Percentiles rank a stretch among this genome's conserved stretches.
phyloP scores from a whole-genome alignment of 2,888 invertebrate genomes.

The Diabrotica balteata region DNA sequence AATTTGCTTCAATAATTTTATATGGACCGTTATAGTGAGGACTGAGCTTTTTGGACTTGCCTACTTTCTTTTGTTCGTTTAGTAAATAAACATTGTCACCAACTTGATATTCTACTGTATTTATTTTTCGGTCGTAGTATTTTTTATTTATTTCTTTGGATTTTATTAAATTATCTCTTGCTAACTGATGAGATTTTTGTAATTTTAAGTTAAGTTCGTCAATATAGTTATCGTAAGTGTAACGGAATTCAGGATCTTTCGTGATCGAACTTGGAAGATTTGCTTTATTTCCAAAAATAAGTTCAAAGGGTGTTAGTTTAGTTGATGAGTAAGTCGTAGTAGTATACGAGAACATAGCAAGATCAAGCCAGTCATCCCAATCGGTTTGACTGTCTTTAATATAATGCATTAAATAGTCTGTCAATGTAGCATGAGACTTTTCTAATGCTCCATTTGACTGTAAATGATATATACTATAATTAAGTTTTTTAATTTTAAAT shows the following conservation, averaged over 20 bases:
- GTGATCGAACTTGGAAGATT: slow-evolving; percentile 14
- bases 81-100: too few species aligned
- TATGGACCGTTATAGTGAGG: too few species aligned
- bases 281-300: slow-evolving; percentile 37
- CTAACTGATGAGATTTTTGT: slow-evolving; percentile 7
- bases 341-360: slow-evolving; percentile 41
- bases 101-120: too few species aligned
- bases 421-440: slow-evolving; percentile 35
- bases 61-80: too few species aligned
- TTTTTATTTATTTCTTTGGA: too few species aligned
- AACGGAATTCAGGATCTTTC: slow-evolving; percentile 40
- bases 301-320: slow-evolving; percentile 39
- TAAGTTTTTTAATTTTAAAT: slow-evolving; percentile 25
- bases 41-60: too few species aligned
- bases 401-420: slow-evolving; percentile 38
- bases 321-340: slow-evolving; percentile 39
- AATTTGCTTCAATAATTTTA: too few species aligned
- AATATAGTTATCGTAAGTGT: slow-evolving; percentile 43
- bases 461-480: slow-evolving; percentile 38
- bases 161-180: too few species aligned
- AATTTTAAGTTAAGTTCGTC: slow-evolving; percentile 38
- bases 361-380: slow-evolving; percentile 47
- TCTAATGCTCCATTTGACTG: slow-evolving; percentile 39
- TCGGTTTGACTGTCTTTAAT: slow-evolving; percentile 26
- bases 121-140: too few species aligned